These are phyloP conservation scores for Apamea crenata DNA, from an alignment of 2,888 invertebrate genomes.

Conservation along the genomic window DNA sequence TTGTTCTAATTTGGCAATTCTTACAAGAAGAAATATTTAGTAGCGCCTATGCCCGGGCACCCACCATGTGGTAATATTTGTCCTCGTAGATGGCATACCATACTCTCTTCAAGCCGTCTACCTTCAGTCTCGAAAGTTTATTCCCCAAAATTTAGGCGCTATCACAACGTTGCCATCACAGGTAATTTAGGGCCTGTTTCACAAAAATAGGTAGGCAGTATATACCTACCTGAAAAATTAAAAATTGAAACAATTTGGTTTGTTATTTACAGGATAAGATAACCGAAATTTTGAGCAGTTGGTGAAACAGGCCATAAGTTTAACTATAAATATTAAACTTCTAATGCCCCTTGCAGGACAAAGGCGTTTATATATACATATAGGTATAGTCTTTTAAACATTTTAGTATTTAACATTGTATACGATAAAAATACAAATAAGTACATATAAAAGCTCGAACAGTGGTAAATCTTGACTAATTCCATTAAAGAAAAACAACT, in stretches of 20 bases:
- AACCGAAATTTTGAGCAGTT: not conserved
- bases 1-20: constrained; percentile 15
- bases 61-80: constrained; percentile 10
- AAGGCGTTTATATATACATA: not conserved
- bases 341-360: not conserved
- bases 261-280: not conserved
- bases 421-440: not conserved
- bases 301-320: constrained; percentile 19
- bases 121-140: constrained; percentile 38
- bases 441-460: constrained; percentile 12
- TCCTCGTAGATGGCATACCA: not conserved
- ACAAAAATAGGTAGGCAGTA: not conserved
- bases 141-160: constrained; percentile 23
- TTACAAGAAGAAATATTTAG: not conserved
- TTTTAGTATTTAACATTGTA: not conserved
- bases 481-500: too few relatives aligned
- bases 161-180: constrained; percentile 44
- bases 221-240: not conserved
- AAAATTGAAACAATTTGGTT: not conserved
- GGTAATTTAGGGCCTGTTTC: constrained; percentile 5
- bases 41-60: constrained; percentile 14
- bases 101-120: not conserved
- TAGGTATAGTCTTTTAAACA: not conserved
- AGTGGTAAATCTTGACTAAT: not conserved
- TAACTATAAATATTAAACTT: constrained; percentile 10